Base-by-base conservation (phyloP, 2,888 invertebrate species). In the Anodontia alba region DNA sequence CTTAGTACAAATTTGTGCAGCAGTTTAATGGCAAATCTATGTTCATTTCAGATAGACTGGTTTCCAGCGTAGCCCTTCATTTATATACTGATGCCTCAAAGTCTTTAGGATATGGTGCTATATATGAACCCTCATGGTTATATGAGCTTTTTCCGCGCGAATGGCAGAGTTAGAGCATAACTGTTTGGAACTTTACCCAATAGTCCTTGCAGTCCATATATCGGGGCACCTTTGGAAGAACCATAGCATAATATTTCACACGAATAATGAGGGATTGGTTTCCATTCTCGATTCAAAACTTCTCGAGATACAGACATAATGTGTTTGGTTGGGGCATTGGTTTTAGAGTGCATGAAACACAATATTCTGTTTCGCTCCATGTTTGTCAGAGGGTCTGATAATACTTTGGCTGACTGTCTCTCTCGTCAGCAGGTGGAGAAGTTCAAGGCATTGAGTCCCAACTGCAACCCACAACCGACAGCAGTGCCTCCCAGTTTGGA, bases 251-350 rank as follows among this genome's bases (percentile, higher is more conserved):
- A 42, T 72, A 17, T 80, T 80, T 68, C 57, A 73, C 26, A 78
- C 81, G 29, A 74, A 78, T 33, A 81, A 81, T 57, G 33, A 75
- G 26, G 74, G 71, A 29, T 33, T 81, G 8, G 74, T 81, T 10
- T 66, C 62, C 31, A 76, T 78, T 43, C 66, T 78, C 0, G 74
- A 78, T 38, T 57, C 17, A 57, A 80, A 17, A 67, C 74, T 17
- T 57, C 57, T n/a, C 15, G n/a, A 26, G 73, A 73, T 49, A 20
- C 3, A 2, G 36, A 57, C 17, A 68, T 80, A 0, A 76, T 80
- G 72, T 31, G 5, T 29, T 42, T 72, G 67, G 69, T 80, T 17
- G 23, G 80, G 15, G 23, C 17, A n/a, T 42, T 80, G 62, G 79
- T 79, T 51, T 38, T 71, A 17, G 49, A 62, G 29, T 79, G 79